Conservation (phyloP, 1,140 invertebrate genomes). For the Atta texana region DNA sequence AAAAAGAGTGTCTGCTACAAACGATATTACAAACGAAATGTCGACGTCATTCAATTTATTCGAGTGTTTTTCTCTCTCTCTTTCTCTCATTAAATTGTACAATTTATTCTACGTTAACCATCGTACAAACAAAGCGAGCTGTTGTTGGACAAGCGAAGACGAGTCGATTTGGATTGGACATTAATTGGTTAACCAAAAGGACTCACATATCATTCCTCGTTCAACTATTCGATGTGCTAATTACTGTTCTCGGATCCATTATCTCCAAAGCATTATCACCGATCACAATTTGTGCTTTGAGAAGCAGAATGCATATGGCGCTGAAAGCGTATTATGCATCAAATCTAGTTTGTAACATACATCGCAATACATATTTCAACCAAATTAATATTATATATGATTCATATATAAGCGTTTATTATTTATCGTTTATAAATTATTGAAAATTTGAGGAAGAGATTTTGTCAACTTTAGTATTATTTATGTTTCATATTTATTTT, state of each 20-base stretch:
- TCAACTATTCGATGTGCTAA: constrained; percentile 43
- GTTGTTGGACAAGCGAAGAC: constrained; percentile 30
- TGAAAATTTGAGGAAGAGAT: not conserved
- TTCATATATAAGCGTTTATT: not conserved
- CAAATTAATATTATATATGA: not conserved
- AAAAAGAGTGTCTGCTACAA: constrained; percentile 19
- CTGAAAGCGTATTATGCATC: not conserved
- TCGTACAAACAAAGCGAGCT: constrained; percentile 39
- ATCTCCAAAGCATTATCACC: not conserved
- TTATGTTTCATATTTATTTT: not conserved
- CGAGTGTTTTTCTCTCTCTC: constrained; percentile 16
- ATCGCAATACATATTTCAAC: not conserved
- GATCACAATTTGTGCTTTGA: not conserved
- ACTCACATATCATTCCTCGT: not conserved
- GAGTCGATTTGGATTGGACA: constrained; percentile 57
- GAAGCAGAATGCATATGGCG: not conserved
- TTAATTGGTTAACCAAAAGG: not conserved
- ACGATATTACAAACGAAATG: constrained; percentile 34
- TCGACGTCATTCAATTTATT: constrained; percentile 63
- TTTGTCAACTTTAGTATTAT: not conserved
- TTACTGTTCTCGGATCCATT: constrained; percentile 14
- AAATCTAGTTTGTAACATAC: not conserved
- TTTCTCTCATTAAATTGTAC: constrained; percentile 52
- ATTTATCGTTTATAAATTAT: not conserved
- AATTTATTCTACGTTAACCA: constrained; percentile 58